Base-by-base conservation (phyloP, 2,888 invertebrate genomes). In the Allophyes oxyacanthae region DNA sequence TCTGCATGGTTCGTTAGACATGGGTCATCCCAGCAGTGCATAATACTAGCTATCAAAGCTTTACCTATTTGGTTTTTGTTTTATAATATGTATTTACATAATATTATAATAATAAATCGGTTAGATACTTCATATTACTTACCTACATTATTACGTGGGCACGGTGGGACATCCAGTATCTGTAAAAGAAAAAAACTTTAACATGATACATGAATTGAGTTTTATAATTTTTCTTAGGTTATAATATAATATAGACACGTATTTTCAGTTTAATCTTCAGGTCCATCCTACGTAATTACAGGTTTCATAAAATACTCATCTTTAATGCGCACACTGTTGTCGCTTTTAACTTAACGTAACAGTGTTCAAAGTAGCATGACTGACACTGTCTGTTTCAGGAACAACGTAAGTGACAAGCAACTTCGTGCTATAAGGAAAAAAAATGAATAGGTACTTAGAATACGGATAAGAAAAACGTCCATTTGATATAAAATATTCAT, bases 401-500 rank as follows among this genome's bases (percentile, higher is more conserved):
- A 58, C 20, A 43, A 33, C 43, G 44, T 45, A 41, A 54, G 54
- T 50, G 50, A 49, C 42, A 44, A 56, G 38, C 9, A 48, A 32
- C 41, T 38, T 45, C 11, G 42, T 64, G 20, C 43, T 48, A 50
- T 32, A 38, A 58, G 62, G 52, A 58, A 72, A 74, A 63, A 60
- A 68, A 64, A 49, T 55, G 0, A 62, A 64, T 50, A 56, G 4
- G 4, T 20, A 20, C 36, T 58, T 53, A 70, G 76, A 79, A 81
- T 79, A 79, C 77, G 77, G 76, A 79, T 79, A 83, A 83, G 80
- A 85, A 86, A 87, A 88, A 86, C 81, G 77, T 85, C 78, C 72
- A 83, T 88, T 88, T 87, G 74, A 86, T 87, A 91, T 89, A 89
- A 90, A 89, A 91, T 92, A 91, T 91, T 88, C 84, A 89, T 89